Evolutionary conservation across 2,888 invertebrate species (phyloP).

Genomic region (Zele albiditarsus): DNA sequence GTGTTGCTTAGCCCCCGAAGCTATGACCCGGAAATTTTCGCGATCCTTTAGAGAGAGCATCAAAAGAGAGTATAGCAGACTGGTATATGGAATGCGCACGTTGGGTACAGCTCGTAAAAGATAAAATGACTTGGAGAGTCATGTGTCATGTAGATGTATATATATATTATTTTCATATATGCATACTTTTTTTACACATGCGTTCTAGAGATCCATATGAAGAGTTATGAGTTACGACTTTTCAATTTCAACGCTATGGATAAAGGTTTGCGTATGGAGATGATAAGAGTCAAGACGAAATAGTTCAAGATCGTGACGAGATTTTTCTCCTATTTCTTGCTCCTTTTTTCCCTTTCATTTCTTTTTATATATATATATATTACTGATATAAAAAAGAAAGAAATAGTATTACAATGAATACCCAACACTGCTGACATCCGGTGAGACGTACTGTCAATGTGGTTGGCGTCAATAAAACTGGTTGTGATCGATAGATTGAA

Average conservation of each 20-base stretch:
- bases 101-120: background rate
- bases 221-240: background rate
- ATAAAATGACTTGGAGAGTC: conserved; percentile 9
- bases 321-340: background rate
- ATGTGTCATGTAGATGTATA: background rate
- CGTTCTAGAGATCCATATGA: background rate
- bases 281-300: background rate
- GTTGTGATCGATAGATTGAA: background rate
- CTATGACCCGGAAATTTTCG: conserved; percentile 62
- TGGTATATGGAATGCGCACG: conserved; percentile 30
- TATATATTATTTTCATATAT: background rate
- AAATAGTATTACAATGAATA: background rate
- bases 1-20: conserved; percentile 41
- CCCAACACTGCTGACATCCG: conserved; percentile 14
- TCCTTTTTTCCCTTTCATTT: background rate
- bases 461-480: background rate
- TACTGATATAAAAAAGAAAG: too few relatives aligned
- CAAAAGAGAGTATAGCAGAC: conserved; percentile 6
- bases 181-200: background rate
- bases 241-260: background rate
- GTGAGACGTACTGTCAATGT: background rate
- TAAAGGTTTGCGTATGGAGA: background rate
- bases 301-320: background rate
- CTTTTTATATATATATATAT: background rate
- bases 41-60: conserved; percentile 57